Percentiles rank a stretch among this genome's conserved stretches.
These are phyloP conservation scores for Macheiramphus alcinus DNA, from an alignment of 2,113 vertebrate species.

Conservation along the genomic window DNA sequence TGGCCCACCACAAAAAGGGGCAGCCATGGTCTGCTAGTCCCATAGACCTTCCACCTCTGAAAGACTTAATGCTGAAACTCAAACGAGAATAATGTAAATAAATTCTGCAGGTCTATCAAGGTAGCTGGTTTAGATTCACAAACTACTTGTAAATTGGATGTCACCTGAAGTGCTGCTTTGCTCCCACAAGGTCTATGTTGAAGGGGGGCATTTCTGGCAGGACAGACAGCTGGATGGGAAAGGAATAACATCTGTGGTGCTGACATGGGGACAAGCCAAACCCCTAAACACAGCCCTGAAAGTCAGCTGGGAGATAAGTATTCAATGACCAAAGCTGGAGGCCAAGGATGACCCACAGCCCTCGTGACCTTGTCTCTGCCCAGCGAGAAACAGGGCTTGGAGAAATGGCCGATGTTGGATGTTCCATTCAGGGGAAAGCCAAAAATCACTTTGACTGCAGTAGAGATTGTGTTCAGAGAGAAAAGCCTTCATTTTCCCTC, in stretches of 20 bases:
- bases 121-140: not conserved
- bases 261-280: not conserved
- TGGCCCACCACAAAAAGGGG: not conserved
- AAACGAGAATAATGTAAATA: not conserved
- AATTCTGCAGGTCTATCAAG: not conserved
- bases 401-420: not conserved
- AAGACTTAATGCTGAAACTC: not conserved
- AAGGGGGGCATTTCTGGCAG: not conserved
- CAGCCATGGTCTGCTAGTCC: not conserved
- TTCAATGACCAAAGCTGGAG: not conserved
- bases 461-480: not conserved
- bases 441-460: not conserved
- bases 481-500: not conserved
- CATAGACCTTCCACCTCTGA: not conserved
- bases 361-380: not conserved
- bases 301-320: not conserved
- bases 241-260: not conserved
- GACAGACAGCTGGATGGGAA: not conserved
- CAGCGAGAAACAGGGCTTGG: not conserved
- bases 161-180: not conserved
- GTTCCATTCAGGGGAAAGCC: fast-evolving
- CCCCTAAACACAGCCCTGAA: not conserved
- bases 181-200: not conserved
- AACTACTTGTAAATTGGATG: not conserved
- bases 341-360: not conserved